Evolutionary conservation across 2,113 vertebrate genomes (phyloP).

Genomic region (Gobio gobio): DNA sequence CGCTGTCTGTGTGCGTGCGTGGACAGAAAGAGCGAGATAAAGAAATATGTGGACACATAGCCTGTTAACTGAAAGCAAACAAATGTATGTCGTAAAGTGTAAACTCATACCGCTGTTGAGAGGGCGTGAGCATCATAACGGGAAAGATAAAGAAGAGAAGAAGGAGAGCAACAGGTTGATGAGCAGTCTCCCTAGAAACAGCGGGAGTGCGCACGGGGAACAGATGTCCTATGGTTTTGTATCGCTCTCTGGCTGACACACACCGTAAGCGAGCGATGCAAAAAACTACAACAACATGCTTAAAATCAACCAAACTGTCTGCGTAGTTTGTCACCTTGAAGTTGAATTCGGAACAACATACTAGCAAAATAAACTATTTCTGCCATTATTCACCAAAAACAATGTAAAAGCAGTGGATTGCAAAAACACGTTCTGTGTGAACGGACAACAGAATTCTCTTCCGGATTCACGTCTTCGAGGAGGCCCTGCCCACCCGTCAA

Average conservation of each 20-base stretch:
- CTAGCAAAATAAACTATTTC: not conserved
- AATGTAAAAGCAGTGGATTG: not conserved
- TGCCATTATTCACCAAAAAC: not conserved
- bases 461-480: not conserved
- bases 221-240: slow-evolving; percentile 58
- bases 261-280: not conserved
- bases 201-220: slow-evolving; percentile 30
- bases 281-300: not conserved
- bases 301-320: not conserved
- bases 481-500: too few species aligned
- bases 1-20: slow-evolving; percentile 3
- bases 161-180: slow-evolving; percentile 56
- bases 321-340: not conserved
- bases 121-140: slow-evolving; percentile 45
- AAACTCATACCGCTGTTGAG: slow-evolving; percentile 62
- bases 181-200: slow-evolving; percentile 66
- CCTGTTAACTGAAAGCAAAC: slow-evolving; percentile 52
- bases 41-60: slow-evolving; percentile 50
- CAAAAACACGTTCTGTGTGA: not conserved
- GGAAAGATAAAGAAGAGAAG: slow-evolving; percentile 13
- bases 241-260: slow-evolving; percentile 39
- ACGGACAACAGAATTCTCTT: not conserved
- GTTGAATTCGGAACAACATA: not conserved
- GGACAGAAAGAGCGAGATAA: not conserved
- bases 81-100: slow-evolving; percentile 49